Conservation (phyloP, 53 echinoderm and acorn worm genomes). For the Zoroaster sp. region DNA sequence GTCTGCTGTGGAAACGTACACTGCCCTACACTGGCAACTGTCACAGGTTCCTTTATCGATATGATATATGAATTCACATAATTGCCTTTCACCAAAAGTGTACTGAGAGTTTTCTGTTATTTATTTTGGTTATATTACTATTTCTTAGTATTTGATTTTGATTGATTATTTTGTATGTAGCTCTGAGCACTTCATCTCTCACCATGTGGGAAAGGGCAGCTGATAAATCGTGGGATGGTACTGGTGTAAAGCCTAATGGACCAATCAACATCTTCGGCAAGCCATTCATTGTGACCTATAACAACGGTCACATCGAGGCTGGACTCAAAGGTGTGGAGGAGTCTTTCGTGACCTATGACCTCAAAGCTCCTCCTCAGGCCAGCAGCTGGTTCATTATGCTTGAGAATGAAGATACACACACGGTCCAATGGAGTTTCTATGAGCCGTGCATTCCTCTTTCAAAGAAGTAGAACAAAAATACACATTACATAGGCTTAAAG, state of each 20-base stretch:
- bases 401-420: background rate
- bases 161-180: background rate
- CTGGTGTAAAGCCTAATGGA: background rate
- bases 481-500: no score
- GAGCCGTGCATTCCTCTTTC: background rate
- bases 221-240: background rate
- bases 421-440: background rate
- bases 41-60: no score
- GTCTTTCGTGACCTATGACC: background rate
- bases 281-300: background rate
- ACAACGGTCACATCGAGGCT: background rate
- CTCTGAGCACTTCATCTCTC: background rate
- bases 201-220: background rate
- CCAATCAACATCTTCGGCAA: background rate
- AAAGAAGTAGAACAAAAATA: no score
- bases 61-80: no score
- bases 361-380: background rate
- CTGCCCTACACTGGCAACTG: background rate
- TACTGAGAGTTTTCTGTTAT: no score
- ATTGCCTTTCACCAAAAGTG: no score
- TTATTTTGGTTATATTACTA: no score
- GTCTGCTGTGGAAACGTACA: background rate
- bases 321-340: background rate
- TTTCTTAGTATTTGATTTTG: background rate
- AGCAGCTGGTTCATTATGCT: background rate